Evolutionary conservation across 2,888 invertebrate species (phyloP), one percentile per base, ranked within the genome.

Genomic region (Hymenopus coronatus): DNA sequence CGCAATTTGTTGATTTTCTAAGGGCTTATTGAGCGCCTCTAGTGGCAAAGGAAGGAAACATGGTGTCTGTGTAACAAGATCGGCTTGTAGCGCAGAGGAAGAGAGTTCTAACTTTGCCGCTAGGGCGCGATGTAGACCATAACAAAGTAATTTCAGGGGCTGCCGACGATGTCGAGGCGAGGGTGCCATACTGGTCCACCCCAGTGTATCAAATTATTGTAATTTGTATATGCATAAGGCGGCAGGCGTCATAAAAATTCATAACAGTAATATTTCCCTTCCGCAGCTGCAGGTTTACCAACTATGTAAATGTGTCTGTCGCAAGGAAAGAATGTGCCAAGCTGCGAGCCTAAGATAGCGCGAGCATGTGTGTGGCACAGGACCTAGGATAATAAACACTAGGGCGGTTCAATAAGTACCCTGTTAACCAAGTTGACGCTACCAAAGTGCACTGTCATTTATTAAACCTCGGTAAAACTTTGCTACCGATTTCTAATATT

Each of bases 161-260:
- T 70, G 20, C 6, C 54, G 54, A 54, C 54, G 54, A 14, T 20
- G 54, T 15, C 54, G 54, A 14, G 15, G 28, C 20, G 15, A 15
- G 54, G 54, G 54, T 70, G 54, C 54, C 54, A 70, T 70, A 20
- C 54, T 70, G 54, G 54, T 20, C 54, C 54, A 70, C 54, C 54
- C 25, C 54, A 70, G 28, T 87, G 82, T 82, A 82, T 87, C 33
- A 33, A 87, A 82, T 82, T 87, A 87, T 82, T 82, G 82, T 82
- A 87, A 87, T 87, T 87, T 87, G 87, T 87, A 33, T 87, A 87
- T 87, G 87, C 87, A 87, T 82, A 87, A 87, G 87, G 87, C 82
- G 82, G 87, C 40, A 33, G 82, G 82, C 82, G 15, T 82, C 82
- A 87, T 87, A 87, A 87, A 87, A 87, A 87, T 87, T 87, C 87